Conservation (phyloP, 2,888 invertebrate species). For the Tetragnatha montana region DNA sequence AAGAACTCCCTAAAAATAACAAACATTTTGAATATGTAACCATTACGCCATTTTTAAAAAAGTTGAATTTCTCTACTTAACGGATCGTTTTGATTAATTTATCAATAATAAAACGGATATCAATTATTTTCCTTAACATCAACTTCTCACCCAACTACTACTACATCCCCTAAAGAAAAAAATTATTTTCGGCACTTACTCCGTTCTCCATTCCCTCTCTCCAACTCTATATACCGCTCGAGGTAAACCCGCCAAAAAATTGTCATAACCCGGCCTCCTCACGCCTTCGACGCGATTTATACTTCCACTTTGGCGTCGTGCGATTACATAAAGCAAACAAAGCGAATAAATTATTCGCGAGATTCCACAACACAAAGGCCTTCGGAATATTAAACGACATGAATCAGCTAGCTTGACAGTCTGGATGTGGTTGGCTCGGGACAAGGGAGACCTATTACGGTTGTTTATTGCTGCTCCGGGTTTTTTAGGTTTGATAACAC, state of each 20-base stretch:
- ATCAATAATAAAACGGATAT: no score
- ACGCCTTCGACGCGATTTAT: slow-evolving; percentile 19
- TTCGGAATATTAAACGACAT: slow-evolving; percentile 53
- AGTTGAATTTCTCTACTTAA: no score
- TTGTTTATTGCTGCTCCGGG: neutral
- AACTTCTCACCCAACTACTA: no score
- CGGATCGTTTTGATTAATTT: no score
- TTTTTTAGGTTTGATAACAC: neutral
- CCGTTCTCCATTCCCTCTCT: no score
- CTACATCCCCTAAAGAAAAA: no score
- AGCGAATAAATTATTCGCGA: slow-evolving; percentile 20
- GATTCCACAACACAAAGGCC: slow-evolving; percentile 41
- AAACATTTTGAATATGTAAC: no score
- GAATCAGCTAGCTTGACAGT: neutral
- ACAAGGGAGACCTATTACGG: neutral
- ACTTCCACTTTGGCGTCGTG: slow-evolving; percentile 3
- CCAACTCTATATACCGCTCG: no score
- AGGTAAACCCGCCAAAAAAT: neutral
- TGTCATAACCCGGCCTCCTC: slow-evolving; percentile 31
- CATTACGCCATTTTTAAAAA: no score
- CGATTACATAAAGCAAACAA: slow-evolving; percentile 37
- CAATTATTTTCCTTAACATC: no score
- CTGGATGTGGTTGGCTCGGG: neutral
- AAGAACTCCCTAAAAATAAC: no score
- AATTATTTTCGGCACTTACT: no score